A percentile compares a stretch with the other conserved stretches of the same genome.
Conservation (phyloP, 2,888 invertebrate species). For the Drosophila formosana region DNA sequence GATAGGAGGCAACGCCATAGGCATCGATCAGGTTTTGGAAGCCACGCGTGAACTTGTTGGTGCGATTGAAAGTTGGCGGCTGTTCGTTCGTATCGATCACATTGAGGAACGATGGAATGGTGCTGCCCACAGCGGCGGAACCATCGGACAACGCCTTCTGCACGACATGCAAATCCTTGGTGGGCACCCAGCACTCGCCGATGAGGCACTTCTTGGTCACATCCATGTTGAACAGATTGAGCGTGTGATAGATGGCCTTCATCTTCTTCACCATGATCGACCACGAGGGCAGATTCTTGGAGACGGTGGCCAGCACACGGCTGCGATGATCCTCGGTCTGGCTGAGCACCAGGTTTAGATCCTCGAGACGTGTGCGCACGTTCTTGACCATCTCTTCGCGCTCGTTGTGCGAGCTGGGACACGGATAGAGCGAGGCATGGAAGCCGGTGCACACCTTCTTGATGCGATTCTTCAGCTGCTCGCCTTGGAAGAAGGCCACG, state of each 20-base stretch:
- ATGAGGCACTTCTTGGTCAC: slow-evolving; percentile 96
- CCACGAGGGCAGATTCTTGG: slow-evolving; percentile 94
- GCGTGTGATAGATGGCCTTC: slow-evolving; percentile 97
- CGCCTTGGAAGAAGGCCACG: slow-evolving; percentile 93
- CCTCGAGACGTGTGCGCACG: slow-evolving; percentile 93
- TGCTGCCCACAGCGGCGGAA: slow-evolving; percentile 94
- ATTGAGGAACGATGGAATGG: slow-evolving; percentile 97
- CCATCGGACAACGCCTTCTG: slow-evolving; percentile 94
- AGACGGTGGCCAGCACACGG: slow-evolving; percentile 92
- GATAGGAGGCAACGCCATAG: slow-evolving; percentile 97
- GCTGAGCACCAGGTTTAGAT: slow-evolving; percentile 91
- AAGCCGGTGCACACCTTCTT: slow-evolving; percentile 96
- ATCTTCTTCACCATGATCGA: slow-evolving; percentile 93
- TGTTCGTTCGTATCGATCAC: slow-evolving; percentile 92
- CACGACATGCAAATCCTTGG: slow-evolving; percentile 89
- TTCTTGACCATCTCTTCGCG: slow-evolving; percentile 94
- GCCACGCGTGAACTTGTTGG: slow-evolving; percentile 96
- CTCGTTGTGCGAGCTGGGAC: slow-evolving; percentile 92
- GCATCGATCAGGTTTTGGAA: slow-evolving; percentile 97
- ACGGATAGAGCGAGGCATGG: slow-evolving; percentile 94
- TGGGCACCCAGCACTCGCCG: slow-evolving; percentile 96
- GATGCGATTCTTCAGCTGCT: slow-evolving; percentile 93
- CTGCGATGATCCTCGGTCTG: slow-evolving; percentile 95
- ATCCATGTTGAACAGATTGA: slow-evolving; percentile 97
- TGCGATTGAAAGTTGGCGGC: slow-evolving; percentile 97